Conservation (phyloP, 2,888 invertebrate genomes). For the Lypha dubia region DNA sequence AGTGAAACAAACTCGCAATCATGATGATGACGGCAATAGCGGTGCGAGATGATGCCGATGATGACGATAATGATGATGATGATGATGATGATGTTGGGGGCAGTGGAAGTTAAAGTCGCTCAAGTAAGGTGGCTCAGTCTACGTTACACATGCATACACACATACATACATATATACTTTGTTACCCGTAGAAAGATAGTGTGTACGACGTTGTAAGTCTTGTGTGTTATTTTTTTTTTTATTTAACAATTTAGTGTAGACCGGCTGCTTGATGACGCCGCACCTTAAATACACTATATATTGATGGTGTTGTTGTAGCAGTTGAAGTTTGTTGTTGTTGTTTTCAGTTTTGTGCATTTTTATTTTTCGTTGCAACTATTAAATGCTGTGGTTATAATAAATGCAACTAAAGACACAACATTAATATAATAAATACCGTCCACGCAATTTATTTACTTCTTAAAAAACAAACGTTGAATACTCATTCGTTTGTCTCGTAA, state of each 20-base stretch:
- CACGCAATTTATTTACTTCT: constrained; percentile 79
- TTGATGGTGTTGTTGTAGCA: constrained; percentile 62
- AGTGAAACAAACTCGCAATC: constrained; percentile 47
- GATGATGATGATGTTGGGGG: constrained; percentile 39
- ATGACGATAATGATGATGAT: constrained; percentile 27
- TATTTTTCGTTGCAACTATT: constrained; percentile 67
- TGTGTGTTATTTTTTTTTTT: no score
- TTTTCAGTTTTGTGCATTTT: constrained; percentile 13
- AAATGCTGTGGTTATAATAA: constrained; percentile 71
- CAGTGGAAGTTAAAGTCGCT: constrained; percentile 45
- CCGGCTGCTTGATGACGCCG: constrained; percentile 72
- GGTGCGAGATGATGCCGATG: constrained; percentile 41
- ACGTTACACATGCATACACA: constrained; percentile 41
- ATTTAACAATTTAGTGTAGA: constrained; percentile 57
- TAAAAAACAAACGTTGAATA: constrained; percentile 47
- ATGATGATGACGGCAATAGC: constrained; percentile 27
- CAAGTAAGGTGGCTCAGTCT: constrained; percentile 64
- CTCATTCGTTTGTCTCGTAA: constrained; percentile 53
- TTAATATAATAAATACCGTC: constrained; percentile 81
- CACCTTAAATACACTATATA: constrained; percentile 70
- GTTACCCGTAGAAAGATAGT: neutral
- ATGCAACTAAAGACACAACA: constrained; percentile 75
- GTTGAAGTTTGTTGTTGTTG: constrained; percentile 34
- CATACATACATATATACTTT: constrained; percentile 39
- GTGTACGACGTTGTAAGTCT: constrained; percentile 16